Conservation (phyloP, 2,888 invertebrate species). For the Drosophila testacea region DNA sequence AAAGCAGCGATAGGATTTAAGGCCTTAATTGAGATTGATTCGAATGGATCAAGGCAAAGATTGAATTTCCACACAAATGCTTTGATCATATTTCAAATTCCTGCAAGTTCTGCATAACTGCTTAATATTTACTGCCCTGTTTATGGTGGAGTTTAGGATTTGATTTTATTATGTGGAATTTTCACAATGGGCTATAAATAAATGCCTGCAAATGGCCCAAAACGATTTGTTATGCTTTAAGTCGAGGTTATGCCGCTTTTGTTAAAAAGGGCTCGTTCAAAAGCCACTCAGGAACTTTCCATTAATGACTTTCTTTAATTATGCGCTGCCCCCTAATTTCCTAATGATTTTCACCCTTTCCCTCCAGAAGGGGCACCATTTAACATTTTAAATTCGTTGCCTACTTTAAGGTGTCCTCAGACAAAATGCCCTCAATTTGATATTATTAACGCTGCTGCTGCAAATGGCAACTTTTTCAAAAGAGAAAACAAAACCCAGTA, state of each 20-base stretch:
- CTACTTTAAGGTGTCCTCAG: constrained; percentile 26
- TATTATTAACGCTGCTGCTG: constrained; percentile 26
- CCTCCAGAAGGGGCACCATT: constrained; percentile 3
- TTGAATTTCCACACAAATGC: background rate
- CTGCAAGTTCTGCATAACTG: constrained; percentile 19
- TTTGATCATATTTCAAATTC: constrained; percentile 21
- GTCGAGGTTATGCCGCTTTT: constrained; percentile 16
- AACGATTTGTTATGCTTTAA: constrained; percentile 32
- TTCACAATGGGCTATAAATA: constrained; percentile 39
- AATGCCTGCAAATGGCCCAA: constrained; percentile 19
- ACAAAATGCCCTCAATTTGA: constrained; percentile 40
- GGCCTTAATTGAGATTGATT: constrained; percentile 18
- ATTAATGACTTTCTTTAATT: constrained; percentile 52
- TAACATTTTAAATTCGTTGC: constrained; percentile 19
- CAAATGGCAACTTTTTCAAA: constrained; percentile 10
- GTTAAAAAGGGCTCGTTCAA: constrained; percentile 27
- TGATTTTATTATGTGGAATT: constrained; percentile 35
- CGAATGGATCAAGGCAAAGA: constrained; percentile 9
- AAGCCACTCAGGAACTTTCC: constrained; percentile 17
- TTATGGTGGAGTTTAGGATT: constrained; percentile 20
- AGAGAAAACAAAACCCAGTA: background rate
- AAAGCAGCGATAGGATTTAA: constrained; percentile 7
- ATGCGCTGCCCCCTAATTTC: background rate
- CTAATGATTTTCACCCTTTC: background rate
- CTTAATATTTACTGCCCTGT: constrained; percentile 21